Percentiles rank a stretch among this genome's conserved stretches.
Evolutionary conservation across 2,113 vertebrate species (phyloP).

Genomic region (Corythornis vintsioides): DNA sequence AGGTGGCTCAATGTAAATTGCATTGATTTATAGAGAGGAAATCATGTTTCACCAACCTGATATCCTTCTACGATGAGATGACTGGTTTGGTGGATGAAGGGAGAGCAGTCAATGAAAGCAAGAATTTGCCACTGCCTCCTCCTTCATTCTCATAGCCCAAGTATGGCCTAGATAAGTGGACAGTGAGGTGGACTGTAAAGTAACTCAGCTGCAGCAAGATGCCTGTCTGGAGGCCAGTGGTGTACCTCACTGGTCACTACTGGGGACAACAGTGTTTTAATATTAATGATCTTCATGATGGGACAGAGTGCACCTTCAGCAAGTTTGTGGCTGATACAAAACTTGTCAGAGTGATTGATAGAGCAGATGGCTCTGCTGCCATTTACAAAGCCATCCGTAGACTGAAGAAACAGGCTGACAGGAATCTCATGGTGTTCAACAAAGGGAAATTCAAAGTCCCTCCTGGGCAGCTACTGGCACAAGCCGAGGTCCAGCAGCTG

Average conservation of each 20-base stretch:
- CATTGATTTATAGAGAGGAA: neutral
- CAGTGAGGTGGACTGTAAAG: neutral
- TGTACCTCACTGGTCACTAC: neutral
- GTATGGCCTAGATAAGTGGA: too few species aligned
- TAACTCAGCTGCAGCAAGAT: neutral
- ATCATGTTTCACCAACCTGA: neutral
- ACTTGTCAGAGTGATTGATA: neutral
- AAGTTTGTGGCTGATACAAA: neutral
- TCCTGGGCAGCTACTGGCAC: neutral
- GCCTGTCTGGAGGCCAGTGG: neutral
- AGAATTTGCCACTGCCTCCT: neutral
- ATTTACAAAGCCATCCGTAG: neutral
- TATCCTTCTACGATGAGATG: neutral
- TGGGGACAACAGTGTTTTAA: fast-evolving
- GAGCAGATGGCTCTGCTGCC: neutral
- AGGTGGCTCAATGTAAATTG: neutral
- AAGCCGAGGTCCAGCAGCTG: neutral
- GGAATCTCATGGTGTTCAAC: neutral
- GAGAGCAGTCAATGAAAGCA: neutral
- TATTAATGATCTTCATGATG: neutral
- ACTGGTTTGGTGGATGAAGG: neutral
- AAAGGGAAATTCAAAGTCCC: neutral
- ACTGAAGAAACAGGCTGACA: neutral
- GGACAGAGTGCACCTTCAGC: neutral
- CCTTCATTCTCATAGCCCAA: neutral